A percentile compares a stretch with the other conserved stretches of the same genome.
These are phyloP conservation scores for Ifrita kowaldi DNA, from an alignment of 2,113 vertebrate species.

Conservation along the genomic window DNA sequence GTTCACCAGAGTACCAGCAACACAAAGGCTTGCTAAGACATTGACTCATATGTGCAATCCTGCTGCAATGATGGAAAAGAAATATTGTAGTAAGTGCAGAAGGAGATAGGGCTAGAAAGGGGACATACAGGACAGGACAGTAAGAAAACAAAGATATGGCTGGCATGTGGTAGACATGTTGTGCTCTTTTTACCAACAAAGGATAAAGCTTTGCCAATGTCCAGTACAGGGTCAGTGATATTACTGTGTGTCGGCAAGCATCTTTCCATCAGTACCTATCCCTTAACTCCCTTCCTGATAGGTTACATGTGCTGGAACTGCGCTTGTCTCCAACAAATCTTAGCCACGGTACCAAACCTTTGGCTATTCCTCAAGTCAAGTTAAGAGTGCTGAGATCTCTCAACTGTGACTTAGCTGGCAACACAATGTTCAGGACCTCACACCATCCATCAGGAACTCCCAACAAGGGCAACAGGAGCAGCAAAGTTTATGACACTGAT, in stretches of 20 bases:
- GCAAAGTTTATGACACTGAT: background rate
- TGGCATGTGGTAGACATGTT: background rate
- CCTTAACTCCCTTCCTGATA: background rate
- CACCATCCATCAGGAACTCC: background rate
- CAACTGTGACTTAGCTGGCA: background rate
- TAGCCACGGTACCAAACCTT: background rate
- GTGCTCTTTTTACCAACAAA: background rate
- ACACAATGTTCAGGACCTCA: background rate
- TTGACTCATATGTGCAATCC: background rate
- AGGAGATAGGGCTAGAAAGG: background rate
- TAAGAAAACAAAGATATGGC: background rate
- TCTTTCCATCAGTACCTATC: background rate
- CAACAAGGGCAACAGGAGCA: background rate
- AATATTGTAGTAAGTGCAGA: background rate
- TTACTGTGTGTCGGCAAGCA: background rate
- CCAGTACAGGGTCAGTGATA: background rate
- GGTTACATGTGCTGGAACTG: background rate
- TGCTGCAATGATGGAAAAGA: background rate
- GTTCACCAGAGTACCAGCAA: background rate
- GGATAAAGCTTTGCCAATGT: background rate
- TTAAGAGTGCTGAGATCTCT: background rate
- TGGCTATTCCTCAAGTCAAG: background rate
- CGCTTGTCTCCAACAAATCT: background rate
- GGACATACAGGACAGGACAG: background rate
- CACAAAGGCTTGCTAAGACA: background rate